phyloP scores from a whole-genome alignment of 2,113 vertebrate genomes.

The Centrocercus urophasianus region DNA sequence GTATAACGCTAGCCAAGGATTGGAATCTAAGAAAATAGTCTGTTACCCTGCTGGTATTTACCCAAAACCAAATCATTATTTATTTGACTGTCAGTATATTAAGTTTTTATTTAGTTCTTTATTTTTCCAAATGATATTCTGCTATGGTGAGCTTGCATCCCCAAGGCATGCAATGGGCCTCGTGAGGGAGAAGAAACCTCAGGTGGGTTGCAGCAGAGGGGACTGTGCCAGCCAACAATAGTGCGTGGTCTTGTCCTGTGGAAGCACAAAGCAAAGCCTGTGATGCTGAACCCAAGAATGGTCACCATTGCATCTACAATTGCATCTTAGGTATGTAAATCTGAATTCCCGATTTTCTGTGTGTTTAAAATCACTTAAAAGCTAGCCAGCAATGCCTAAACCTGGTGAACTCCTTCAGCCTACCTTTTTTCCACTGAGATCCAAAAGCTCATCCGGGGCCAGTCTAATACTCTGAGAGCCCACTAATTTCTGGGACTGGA shows the following conservation, averaged over 20 bases:
- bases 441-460: background rate
- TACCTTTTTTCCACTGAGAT: background rate
- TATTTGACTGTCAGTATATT: background rate
- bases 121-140: background rate
- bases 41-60: background rate
- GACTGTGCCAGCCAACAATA: background rate
- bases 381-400: background rate
- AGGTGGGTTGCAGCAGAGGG: fast-evolving
- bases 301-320: background rate
- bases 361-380: background rate
- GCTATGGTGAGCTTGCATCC: background rate
- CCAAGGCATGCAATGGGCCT: fast-evolving
- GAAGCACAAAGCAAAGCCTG: background rate
- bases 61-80: background rate
- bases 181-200: background rate
- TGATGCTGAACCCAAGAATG: background rate
- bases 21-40: background rate
- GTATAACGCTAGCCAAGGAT: background rate
- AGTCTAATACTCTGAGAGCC: background rate
- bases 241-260: background rate
- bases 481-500: background rate
- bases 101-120: background rate
- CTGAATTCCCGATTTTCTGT: background rate
- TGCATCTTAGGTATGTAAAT: background rate
- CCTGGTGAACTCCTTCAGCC: background rate